phyloP scores from a whole-genome alignment of 2,113 vertebrate species.

The Echinops telfairi region DNA sequence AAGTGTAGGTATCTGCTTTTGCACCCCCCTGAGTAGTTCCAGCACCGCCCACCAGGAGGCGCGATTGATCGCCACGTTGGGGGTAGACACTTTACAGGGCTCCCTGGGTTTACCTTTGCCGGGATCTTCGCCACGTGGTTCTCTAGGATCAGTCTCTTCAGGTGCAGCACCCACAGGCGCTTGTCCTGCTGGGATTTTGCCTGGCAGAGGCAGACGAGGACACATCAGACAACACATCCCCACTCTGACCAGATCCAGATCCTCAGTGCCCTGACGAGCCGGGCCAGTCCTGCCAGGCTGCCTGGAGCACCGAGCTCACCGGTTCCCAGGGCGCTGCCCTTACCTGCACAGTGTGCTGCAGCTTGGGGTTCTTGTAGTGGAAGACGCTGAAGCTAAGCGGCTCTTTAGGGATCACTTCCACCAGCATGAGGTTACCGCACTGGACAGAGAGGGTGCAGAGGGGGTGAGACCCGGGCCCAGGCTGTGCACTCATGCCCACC shows the following conservation, averaged over 20 bases:
- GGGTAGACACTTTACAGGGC: neutral
- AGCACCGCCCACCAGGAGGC: no score
- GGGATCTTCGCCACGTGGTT: constrained; percentile 99
- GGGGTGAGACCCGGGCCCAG: neutral
- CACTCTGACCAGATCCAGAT: fast-evolving
- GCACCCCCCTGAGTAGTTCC: no score
- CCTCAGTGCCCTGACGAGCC: neutral
- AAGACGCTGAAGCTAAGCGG: constrained; percentile 98
- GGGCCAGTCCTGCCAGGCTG: neutral
- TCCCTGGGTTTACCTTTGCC: constrained; percentile 91
- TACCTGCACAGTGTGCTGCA: constrained; percentile 99
- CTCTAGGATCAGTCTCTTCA: constrained; percentile 98
- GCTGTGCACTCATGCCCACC: neutral
- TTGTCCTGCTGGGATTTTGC: constrained; percentile 98
- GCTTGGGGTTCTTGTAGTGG: constrained; percentile 99
- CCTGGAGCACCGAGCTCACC: neutral
- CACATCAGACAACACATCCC: neutral
- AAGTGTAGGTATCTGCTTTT: no score
- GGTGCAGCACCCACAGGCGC: constrained; percentile 97
- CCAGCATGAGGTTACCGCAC: constrained; percentile 99
- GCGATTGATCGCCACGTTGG: no score
- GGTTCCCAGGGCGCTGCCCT: neutral
- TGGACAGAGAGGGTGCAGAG: constrained; percentile 79
- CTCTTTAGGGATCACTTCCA: constrained; percentile 98
- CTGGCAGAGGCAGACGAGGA: constrained; percentile 83